A percentile compares a stretch with the other conserved stretches of the same genome.
phyloP scores from a whole-genome alignment of 2,888 invertebrate genomes.

The Oscheius sp. region DNA sequence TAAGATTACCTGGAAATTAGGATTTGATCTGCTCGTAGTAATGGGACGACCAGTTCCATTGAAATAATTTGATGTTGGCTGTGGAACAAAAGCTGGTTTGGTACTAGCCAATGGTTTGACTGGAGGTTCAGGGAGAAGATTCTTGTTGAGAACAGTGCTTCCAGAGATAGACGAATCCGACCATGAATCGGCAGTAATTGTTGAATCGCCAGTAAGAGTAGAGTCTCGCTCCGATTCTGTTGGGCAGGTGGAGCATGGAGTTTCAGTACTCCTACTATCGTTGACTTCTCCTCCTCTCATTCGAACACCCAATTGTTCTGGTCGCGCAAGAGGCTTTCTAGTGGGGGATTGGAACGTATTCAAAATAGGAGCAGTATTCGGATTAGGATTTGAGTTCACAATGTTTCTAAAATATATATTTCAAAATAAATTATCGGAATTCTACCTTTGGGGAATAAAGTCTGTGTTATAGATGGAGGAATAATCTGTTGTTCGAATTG shows the following conservation, averaged over 20 bases:
- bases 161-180: conserved; percentile 30
- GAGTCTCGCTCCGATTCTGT: conserved; percentile 37
- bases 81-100: conserved; percentile 1
- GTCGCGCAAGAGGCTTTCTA: neutral
- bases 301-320: conserved; percentile 1
- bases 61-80: neutral
- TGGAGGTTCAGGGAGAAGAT: conserved; percentile 19
- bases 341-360: conserved; percentile 31
- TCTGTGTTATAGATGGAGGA: conserved; percentile 15
- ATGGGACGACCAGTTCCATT: conserved; percentile 21
- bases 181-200: conserved; percentile 30
- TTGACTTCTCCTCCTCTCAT: conserved; percentile 5
- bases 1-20: conserved; percentile 9
- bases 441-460: conserved; percentile 3
- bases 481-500: conserved; percentile 6
- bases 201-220: conserved; percentile 23
- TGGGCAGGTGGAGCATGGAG: conserved; percentile 32
- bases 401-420: conserved; percentile 3
- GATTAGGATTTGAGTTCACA: conserved; percentile 36
- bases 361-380: conserved; percentile 34
- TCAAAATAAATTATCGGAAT: neutral
- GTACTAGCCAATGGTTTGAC: neutral
- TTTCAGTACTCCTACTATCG: conserved; percentile 18
- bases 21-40: conserved; percentile 22
- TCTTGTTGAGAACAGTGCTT: conserved; percentile 35